phyloP scores from a whole-genome alignment of 2,113 vertebrate species.

The Myotis davidii region DNA sequence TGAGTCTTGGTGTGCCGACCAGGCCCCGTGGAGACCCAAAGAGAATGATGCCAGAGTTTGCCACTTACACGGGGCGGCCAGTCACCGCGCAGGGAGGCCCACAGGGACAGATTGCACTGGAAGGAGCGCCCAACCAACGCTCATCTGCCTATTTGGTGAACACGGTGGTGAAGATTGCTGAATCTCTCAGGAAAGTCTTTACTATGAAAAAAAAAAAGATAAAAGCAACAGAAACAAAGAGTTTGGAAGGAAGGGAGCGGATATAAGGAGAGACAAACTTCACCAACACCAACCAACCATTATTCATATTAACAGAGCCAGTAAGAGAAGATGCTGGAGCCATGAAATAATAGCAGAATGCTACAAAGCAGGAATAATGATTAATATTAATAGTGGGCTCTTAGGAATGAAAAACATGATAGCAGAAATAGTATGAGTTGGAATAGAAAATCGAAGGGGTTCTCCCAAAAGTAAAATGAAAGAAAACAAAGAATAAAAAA shows the following conservation, averaged over 20 bases:
- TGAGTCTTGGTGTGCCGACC: rapidly evolving
- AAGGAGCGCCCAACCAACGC: not conserved
- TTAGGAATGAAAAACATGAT: not conserved
- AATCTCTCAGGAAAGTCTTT: not conserved
- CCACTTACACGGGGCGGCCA: rapidly evolving
- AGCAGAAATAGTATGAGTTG: not conserved
- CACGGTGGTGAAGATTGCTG: not conserved
- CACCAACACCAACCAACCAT: not conserved
- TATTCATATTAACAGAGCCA: not conserved
- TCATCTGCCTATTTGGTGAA: not conserved
- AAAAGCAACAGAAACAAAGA: not conserved
- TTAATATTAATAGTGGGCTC: not conserved
- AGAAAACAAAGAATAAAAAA: not conserved
- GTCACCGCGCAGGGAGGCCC: not conserved
- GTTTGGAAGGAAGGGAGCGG: not conserved
- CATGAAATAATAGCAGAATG: not conserved
- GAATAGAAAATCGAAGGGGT: not conserved
- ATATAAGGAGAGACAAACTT: not conserved
- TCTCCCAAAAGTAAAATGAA: not conserved
- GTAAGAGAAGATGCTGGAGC: not conserved
- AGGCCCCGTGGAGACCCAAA: not conserved
- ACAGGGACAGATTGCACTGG: not conserved
- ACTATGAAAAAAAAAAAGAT: not conserved
- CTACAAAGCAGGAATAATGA: not conserved
- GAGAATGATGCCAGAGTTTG: not conserved